Conservation (phyloP, 2,888 invertebrate species). For the Idaea aversata region DNA sequence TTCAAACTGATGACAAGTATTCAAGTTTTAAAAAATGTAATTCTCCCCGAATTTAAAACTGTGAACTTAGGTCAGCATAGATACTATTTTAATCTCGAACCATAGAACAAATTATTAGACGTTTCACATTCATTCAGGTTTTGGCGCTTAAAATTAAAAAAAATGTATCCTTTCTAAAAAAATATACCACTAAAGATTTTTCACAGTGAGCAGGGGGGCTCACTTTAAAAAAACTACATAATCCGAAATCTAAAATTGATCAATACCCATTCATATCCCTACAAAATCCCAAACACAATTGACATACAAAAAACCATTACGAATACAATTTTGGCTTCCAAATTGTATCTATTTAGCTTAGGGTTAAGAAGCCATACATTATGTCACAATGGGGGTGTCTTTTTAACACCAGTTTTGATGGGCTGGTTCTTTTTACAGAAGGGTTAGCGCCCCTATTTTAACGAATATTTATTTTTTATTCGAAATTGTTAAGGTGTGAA, state of each 20-base stretch:
- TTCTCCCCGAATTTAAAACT: no score
- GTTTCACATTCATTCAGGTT: no score
- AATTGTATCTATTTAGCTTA: conserved; percentile 66
- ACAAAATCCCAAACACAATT: conserved; percentile 45
- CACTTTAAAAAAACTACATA: conserved; percentile 14
- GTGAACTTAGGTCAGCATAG: no score
- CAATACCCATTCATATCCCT: conserved; percentile 35
- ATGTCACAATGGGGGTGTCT: conserved; percentile 69
- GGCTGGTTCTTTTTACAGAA: conserved; percentile 56
- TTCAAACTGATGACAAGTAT: background rate
- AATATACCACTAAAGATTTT: conserved; percentile 10
- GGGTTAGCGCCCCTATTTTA: conserved; percentile 55
- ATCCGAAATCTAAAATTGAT: conserved; percentile 36
- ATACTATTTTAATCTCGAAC: no score
- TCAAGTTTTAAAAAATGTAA: no score
- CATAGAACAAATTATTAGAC: no score
- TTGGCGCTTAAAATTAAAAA: no score
- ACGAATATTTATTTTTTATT: conserved; percentile 25
- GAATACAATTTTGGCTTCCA: conserved; percentile 69
- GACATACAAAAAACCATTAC: conserved; percentile 61
- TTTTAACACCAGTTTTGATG: conserved; percentile 73
- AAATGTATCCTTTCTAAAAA: no score
- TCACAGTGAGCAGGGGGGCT: background rate
- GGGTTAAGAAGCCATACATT: conserved; percentile 75
- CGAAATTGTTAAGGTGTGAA: conserved; percentile 22